A percentile compares a stretch with the other conserved stretches of the same genome.
Conservation (phyloP, 1,140 invertebrate species). For the Drosophila punjabiensis region DNA sequence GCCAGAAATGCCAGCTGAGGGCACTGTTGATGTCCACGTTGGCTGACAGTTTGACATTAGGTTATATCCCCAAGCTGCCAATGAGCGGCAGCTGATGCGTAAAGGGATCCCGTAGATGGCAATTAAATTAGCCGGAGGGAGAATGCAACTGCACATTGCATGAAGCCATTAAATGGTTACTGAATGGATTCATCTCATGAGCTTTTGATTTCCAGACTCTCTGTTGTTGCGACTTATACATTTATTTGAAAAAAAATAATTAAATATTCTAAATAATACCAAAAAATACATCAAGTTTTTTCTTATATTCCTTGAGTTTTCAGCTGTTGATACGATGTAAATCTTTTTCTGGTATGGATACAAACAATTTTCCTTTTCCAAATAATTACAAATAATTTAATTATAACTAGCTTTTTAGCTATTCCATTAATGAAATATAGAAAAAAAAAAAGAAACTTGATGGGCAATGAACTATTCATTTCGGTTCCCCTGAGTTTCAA, state of each 20-base stretch:
- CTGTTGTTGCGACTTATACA: background rate
- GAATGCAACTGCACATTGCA: constrained; percentile 7
- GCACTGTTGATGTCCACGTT: constrained; percentile 8
- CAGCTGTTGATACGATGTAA: background rate
- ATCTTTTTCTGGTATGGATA: background rate
- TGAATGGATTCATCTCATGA: background rate
- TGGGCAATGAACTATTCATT: background rate
- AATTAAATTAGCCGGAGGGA: constrained; percentile 7
- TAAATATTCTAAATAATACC: background rate
- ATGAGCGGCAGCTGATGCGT: constrained; percentile 3
- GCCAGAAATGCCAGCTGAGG: constrained; percentile 17
- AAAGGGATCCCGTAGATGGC: background rate
- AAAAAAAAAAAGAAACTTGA: too few species aligned
- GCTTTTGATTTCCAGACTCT: background rate
- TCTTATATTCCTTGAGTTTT: background rate
- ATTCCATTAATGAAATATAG: background rate
- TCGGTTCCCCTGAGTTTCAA: background rate
- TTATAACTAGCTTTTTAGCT: background rate
- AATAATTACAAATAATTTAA: background rate
- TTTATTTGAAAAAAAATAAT: background rate
- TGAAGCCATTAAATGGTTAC: background rate
- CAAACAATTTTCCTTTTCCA: background rate
- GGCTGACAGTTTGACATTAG: constrained; percentile 32
- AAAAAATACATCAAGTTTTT: background rate
- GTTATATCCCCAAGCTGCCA: constrained; percentile 4